Base-by-base conservation (phyloP, 2,888 invertebrate species). In the Trypoxylon attenuatum region DNA sequence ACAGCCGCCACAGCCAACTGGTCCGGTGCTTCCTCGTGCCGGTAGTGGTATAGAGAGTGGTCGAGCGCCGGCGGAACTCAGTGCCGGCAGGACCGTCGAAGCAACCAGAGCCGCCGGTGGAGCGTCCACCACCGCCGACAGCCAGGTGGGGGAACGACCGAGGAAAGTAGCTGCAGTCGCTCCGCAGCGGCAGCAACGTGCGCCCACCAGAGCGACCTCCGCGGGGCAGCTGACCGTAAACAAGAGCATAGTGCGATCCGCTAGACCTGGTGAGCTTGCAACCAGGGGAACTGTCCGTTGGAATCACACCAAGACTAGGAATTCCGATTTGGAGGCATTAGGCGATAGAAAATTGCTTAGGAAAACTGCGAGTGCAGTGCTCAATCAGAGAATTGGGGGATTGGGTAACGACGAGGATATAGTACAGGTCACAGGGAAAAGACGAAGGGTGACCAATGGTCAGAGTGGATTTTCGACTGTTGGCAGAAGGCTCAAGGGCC, bases 1-100 rank as follows among this genome's bases (percentile, higher is more conserved):
- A 66, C 68, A 62, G 57, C 47, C 51, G 62, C 60, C 59, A 13
- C 19, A 58, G 63, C 77, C 33, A 63, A 57, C 76, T 60, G 54
- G 77, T 79, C 79, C 77, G 79, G 78, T 78, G 79, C 80, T 81
- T 81, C 79, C 77, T 65, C 77, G 71, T 71, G 70, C 78, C 71
- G 75, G 67, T 68, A 71, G 71, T 59, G 72, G 81, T 77, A 82
- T 77, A 81, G 83, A 80, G 73, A 76, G 80, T 72, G 78, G 72
- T 78, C 82, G 78, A 74, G 75, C 80, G 77, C 77, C 78, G 75
- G 76, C 77, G 76, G 78, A 77, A 82, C 80, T 82, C 86, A 87
- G 86, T 86, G 79, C 83, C 82, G 85, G 82, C 78, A 77, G 84
- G 82, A 79, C 83, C 83, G 82, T 84, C 83, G 85, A 81, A 76